Base-by-base conservation (phyloP, 1,140 invertebrate genomes). In the Penaeus vannamei region DNA sequence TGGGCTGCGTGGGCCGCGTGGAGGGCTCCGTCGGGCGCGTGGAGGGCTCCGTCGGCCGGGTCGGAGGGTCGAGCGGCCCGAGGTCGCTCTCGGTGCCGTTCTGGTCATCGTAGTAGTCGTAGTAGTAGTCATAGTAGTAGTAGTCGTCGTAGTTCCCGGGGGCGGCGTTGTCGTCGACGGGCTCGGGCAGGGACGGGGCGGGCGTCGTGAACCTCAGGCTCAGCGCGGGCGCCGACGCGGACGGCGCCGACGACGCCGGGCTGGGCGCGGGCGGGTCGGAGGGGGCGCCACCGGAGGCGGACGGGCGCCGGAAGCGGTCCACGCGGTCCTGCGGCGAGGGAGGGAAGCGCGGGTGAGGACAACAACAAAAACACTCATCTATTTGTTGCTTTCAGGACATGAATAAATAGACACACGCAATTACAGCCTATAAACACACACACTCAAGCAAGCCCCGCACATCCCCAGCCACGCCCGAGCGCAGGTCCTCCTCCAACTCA, bases 301-400 rank as follows among this genome's bases (percentile, higher is more conserved):
- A n/a, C 17, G 69, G 72, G 23, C 69, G 64, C 22, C 69, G 46
- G 29, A 61, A 53, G n/a, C 90, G 90, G 23, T 89, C 87, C 53
- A 79, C 87, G 26, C 87, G 87, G 32, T 89, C 87, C 87, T 89
- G 46, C 8, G 83, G n/a, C n/a, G 22, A 59, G 2, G 36, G 7
- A 23, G 17, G 53, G 53, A 42, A 42, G 36, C 4, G 36, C 4
- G 8, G 8, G 36, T 42, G 22, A 79, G 20, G 23, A 29, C 42
- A 62, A 26, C 20, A 66, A 60, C 12, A 66, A 19, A 32, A n/a
- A 32, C 20, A 22, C 23, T 17, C 14, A 19, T 22, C 23, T 32
- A 3, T 64, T 61, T n/a, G 42, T 22, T 83, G n/a, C 42, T 10
- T 5, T 42, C 19, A 83, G 59, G 22, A 8, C 26, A 42, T 42